Percentiles rank a stretch among this genome's conserved stretches.
Conservation (phyloP, 2,888 invertebrate species). For the Leptopilina myrica region DNA sequence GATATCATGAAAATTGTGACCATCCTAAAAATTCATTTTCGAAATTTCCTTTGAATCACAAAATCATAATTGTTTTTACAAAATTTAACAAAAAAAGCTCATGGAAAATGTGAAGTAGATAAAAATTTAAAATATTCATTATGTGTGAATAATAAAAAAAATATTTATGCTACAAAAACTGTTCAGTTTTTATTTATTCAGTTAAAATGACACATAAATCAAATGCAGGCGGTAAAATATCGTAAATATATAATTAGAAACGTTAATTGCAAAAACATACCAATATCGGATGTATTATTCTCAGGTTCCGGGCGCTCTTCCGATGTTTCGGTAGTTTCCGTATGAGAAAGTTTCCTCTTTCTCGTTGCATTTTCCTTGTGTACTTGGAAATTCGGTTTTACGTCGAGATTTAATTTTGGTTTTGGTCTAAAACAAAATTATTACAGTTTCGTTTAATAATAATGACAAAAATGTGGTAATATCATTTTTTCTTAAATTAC, state of each 20-base stretch:
- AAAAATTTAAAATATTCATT: too few species aligned
- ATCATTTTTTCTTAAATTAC: conserved; percentile 32
- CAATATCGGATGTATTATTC: conserved; percentile 43
- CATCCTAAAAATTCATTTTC: too few species aligned
- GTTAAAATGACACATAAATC: conserved; percentile 44
- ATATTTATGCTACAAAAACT: too few species aligned
- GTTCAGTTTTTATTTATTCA: not conserved
- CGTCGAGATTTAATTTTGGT: conserved; percentile 40
- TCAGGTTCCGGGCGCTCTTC: conserved; percentile 43
- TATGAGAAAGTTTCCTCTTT: conserved; percentile 46
- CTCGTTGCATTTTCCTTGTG: conserved; percentile 21
- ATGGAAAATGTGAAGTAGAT: too few species aligned
- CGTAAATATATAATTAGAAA: too few species aligned
- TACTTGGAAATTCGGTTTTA: conserved; percentile 43
- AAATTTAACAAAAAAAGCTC: too few species aligned
- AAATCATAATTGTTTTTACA: too few species aligned
- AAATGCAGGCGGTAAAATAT: too few species aligned
- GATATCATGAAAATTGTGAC: too few species aligned
- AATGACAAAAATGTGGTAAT: not conserved
- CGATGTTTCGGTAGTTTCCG: conserved; percentile 35
- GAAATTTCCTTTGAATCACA: too few species aligned
- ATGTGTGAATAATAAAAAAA: too few species aligned
- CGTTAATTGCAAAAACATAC: conserved; percentile 19
- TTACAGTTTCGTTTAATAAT: not conserved
- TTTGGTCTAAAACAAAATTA: conserved; percentile 7